These are phyloP conservation scores for Rhipidura dahli DNA, from an alignment of 2,113 vertebrate species.

Conservation along the genomic window DNA sequence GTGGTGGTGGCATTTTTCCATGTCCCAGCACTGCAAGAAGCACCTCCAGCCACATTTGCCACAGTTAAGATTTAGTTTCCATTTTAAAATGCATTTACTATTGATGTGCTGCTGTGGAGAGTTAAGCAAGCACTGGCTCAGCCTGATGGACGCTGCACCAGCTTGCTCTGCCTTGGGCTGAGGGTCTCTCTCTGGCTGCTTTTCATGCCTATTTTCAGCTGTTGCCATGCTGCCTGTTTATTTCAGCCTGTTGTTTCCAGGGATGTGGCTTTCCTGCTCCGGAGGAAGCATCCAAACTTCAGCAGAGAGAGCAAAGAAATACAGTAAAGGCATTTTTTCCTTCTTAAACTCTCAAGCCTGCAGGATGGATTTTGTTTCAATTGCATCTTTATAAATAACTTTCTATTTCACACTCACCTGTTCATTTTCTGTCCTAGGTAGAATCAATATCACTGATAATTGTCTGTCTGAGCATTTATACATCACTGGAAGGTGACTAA, in stretches of 20 bases:
- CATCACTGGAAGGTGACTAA: slow-evolving; percentile 10
- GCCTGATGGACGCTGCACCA: fast-evolving
- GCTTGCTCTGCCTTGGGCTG: neutral
- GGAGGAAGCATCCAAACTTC: neutral
- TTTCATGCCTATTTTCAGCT: neutral
- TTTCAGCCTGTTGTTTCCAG: neutral
- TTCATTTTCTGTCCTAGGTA: slow-evolving; percentile 27
- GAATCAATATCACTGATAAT: slow-evolving; percentile 31
- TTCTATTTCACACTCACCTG: neutral
- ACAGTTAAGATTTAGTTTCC: neutral
- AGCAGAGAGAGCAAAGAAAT: neutral
- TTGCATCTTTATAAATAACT: slow-evolving; percentile 41
- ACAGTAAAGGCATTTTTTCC: neutral
- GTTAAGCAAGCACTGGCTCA: fast-evolving
- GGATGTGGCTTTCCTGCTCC: neutral
- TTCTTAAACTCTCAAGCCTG: neutral
- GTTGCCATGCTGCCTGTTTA: neutral
- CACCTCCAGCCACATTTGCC: neutral
- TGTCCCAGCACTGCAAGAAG: neutral
- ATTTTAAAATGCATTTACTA: neutral
- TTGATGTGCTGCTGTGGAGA: fast-evolving
- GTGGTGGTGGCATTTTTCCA: neutral
- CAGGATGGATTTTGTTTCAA: neutral
- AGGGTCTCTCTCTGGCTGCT: neutral
- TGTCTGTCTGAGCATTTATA: neutral